phyloP scores from a whole-genome alignment of 2,888 invertebrate genomes.

The Mesorhabditis spiculigera region DNA sequence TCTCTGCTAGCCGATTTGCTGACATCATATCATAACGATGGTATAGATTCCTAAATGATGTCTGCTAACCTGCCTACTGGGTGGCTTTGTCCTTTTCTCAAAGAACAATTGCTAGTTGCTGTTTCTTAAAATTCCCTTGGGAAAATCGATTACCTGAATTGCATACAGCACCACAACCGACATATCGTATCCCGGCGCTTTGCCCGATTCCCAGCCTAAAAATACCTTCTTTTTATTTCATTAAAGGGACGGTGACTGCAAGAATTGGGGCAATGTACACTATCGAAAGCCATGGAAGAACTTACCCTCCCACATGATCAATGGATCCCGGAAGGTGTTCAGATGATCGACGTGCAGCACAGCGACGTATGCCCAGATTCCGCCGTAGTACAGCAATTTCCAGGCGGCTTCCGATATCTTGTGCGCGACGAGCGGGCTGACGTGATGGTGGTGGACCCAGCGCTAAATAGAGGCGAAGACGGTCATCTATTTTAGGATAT shows the following conservation, averaged over 20 bases:
- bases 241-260: too few species aligned
- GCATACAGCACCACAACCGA: background rate
- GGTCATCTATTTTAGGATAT: too few species aligned
- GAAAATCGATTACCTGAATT: background rate
- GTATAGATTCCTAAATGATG: too few species aligned
- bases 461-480: too few species aligned
- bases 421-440: constrained; percentile 10
- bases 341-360: background rate
- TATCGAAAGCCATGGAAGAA: too few species aligned
- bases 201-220: background rate
- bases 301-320: constrained; percentile 59
- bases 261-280: too few species aligned
- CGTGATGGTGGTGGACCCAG: background rate
- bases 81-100: too few species aligned
- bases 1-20: background rate
- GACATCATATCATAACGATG: too few species aligned
- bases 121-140: too few species aligned
- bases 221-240: too few species aligned
- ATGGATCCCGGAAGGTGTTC: constrained; percentile 54
- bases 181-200: background rate
- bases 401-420: constrained; percentile 62
- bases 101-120: too few species aligned
- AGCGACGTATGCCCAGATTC: background rate
- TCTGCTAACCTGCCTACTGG: too few species aligned
- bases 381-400: constrained; percentile 48